Base-by-base conservation (phyloP, 1,140 invertebrate species). In the Pseudomyrmex cubaensis region DNA sequence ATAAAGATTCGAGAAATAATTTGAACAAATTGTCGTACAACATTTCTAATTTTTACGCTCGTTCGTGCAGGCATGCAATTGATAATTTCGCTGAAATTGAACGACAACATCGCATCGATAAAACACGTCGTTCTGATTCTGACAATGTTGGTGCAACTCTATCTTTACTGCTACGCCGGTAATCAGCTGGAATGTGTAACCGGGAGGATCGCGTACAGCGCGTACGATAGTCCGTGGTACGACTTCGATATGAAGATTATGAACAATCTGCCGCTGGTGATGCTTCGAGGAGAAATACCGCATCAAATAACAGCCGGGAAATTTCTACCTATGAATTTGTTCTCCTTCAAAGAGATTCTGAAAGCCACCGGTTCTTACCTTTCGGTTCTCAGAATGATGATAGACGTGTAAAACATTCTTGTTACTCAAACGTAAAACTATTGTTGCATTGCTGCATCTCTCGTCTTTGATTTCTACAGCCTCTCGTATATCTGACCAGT, bases 111-210 rank as follows among this genome's bases (percentile, higher is more conserved):
- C 0, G 78, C 69, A 9, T 25, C 48, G 12, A 25, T 78, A 13
- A 89, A 84, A 22, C 82, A 85, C 25, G 12, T 64, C 2, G 54
- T 89, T 0, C 9, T 88, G 44, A 85, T 86, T 35, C 48, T 82
- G 9, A 88, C 87, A 2, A 48, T 89, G 44, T 20, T 89, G 0
- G 48, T 80, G 5, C 87, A 89, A 46, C 13, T 89, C 2, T 89
- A 83, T n/a, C 64, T 86, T 5, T 89, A 88, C 61, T 75, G 73
- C 15, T 88, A 89, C 20, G 86, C 87, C 9, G 87, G 86, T 2
- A 59, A 84, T 48, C 56, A 25, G 0, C 15, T 89, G 1, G 87
- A 89, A n/a, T 62, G 69, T 0, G 35, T 73, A n/a, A 72, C 75
- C 2, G 78, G 8, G 0, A 76, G 22, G 1, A 57, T 89, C 22